Conservation (phyloP, 2,113 vertebrate genomes). For the Mus musculus region GRCm39 chr2:77744501-77745000, state of each 20-base stretch:
- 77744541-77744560: not conserved
- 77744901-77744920: conserved; percentile 26
- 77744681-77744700: not conserved
- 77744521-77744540: not conserved
- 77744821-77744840: conserved; percentile 6
- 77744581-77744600: not conserved
- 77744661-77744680: not conserved
- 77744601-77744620: not conserved
- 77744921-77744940: not conserved
- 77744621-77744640: not conserved
- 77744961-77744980: not conserved
- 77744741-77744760: not conserved
- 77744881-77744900: conserved; percentile 3
- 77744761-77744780: not conserved
- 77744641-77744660: not conserved
- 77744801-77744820: conserved; percentile 31
- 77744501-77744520: not conserved
- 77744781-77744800: conserved; percentile 45
- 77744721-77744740: not conserved
- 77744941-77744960: not conserved
- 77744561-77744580: not conserved
- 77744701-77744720: not conserved
- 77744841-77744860: conserved; percentile 13
- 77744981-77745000: conserved; percentile 37
- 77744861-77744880: conserved; percentile 28